Percentiles rank a stretch among this genome's conserved stretches.
phyloP scores from a whole-genome alignment of 2,113 vertebrate species.

The Phyllostomus discolor region DNA sequence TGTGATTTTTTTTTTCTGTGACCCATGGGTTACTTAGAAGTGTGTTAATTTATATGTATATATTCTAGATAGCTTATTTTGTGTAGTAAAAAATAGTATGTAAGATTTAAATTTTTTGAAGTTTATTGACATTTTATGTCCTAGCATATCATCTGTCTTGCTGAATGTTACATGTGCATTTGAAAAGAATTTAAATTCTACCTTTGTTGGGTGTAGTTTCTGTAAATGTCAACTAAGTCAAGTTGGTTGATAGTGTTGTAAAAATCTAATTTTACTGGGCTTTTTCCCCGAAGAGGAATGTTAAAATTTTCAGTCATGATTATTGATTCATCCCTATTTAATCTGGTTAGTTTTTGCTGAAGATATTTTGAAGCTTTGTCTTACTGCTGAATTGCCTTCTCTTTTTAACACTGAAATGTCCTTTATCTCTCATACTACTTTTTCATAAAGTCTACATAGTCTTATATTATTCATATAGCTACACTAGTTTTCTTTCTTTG shows the following conservation, averaged over 20 bases:
- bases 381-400: background rate
- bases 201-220: background rate
- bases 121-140: background rate
- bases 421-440: background rate
- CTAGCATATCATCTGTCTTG: background rate
- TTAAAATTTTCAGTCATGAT: background rate
- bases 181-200: conserved; percentile 8
- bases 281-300: background rate
- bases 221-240: background rate
- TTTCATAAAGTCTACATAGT: background rate
- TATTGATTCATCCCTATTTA: background rate
- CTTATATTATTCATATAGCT: background rate
- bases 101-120: background rate
- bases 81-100: background rate
- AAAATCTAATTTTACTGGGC: background rate
- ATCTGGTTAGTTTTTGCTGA: background rate
- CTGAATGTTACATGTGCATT: background rate
- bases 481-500: background rate
- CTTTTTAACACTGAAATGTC: background rate
- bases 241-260: background rate
- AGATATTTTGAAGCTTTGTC: background rate
- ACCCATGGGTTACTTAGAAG: background rate
- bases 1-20: background rate
- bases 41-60: background rate
- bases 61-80: background rate